These are phyloP conservation scores for Protosalanx chinensis DNA, from an alignment of 2,797 vertebrate species.

Conservation along the genomic window DNA sequence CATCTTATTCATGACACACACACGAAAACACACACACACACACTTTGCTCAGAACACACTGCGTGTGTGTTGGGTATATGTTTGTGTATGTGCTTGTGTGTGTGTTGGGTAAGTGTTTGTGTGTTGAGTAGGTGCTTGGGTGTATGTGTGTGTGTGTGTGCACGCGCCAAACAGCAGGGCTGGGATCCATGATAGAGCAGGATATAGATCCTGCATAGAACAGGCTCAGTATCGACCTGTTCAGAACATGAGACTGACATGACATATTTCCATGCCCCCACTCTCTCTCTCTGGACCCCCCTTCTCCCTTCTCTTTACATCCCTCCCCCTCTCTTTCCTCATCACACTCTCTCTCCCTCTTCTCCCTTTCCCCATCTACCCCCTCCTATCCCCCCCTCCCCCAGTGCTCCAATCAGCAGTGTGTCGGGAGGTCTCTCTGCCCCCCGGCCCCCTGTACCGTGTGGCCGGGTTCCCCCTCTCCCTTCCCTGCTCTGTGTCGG, in stretches of 20 bases:
- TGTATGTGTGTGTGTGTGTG: too few relatives aligned
- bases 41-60: too few relatives aligned
- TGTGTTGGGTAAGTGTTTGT: too few relatives aligned
- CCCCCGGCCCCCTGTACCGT: constrained; percentile 78
- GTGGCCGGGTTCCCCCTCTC: constrained; percentile 79
- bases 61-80: too few relatives aligned
- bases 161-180: too few relatives aligned
- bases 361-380: background rate
- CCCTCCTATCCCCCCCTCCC: constrained; percentile 15
- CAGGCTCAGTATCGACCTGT: background rate
- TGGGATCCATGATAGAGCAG: background rate
- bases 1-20: background rate
- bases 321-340: background rate
- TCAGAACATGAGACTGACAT: too few relatives aligned
- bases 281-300: background rate
- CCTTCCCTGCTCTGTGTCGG: constrained; percentile 77
- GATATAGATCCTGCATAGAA: background rate
- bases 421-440: constrained; percentile 79
- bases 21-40: too few relatives aligned
- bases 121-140: too few relatives aligned
- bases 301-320: background rate
- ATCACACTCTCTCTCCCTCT: background rate
- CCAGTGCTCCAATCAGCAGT: constrained; percentile 54
- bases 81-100: too few relatives aligned
- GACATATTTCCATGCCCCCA: too few relatives aligned